Conservation (phyloP, 2,888 invertebrate genomes). For the Habroteleia sp. region DNA sequence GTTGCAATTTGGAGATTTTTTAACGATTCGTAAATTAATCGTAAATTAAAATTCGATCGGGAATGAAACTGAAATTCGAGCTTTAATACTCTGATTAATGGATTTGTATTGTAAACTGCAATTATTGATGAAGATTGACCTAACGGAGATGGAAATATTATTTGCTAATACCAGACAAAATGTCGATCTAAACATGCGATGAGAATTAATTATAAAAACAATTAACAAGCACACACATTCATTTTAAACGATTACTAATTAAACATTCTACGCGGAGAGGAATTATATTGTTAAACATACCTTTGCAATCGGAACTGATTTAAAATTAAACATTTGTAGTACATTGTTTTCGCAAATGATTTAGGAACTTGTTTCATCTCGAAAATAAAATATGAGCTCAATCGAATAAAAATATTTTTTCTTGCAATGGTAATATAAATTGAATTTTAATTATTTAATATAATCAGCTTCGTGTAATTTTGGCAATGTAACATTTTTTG, state of each 20-base stretch:
- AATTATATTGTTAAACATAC: constrained; percentile 28
- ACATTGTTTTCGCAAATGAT: no score
- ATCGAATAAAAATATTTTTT: no score
- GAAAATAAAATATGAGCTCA: no score
- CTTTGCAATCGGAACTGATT: constrained; percentile 24
- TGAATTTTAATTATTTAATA: no score
- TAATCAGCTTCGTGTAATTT: no score
- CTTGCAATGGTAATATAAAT: no score
- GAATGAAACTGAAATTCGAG: constrained; percentile 23
- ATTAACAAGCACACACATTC: constrained; percentile 27
- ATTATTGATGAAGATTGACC: constrained; percentile 53
- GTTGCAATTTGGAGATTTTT: constrained; percentile 25
- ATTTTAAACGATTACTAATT: constrained; percentile 24
- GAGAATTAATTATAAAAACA: constrained; percentile 33
- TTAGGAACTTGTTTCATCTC: no score
- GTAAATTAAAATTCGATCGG: constrained; percentile 46
- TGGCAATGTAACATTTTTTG: no score
- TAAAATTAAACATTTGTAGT: constrained; percentile 9
- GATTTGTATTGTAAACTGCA: constrained; percentile 30
- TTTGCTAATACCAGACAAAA: constrained; percentile 20
- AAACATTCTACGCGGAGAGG: constrained; percentile 17
- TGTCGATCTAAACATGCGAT: constrained; percentile 26
- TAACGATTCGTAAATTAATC: constrained; percentile 35
- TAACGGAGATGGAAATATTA: constrained; percentile 23
- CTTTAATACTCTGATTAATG: constrained; percentile 53